Percentiles rank a stretch among this genome's conserved stretches.
Conservation (phyloP, 1,140 invertebrate genomes). For the Laupala kohalensis region DNA sequence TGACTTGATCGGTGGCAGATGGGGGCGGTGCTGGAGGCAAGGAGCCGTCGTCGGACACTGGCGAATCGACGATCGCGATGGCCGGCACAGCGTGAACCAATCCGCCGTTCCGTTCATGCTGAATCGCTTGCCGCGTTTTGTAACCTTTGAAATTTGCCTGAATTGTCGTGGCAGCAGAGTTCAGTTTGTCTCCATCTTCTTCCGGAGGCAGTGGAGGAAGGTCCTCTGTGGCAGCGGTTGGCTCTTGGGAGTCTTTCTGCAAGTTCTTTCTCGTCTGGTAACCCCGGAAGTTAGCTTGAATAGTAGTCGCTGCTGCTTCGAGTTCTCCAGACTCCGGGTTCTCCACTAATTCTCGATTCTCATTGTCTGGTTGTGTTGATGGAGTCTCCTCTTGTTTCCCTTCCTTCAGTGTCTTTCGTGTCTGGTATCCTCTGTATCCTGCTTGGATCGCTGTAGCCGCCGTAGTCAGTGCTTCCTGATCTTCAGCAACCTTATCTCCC, state of each 20-base stretch:
- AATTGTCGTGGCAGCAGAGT: slow-evolving; percentile 18
- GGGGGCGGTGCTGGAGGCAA: background rate
- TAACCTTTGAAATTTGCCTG: slow-evolving; percentile 19
- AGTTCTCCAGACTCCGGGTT: background rate
- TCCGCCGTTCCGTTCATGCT: background rate
- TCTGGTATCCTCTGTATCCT: slow-evolving; percentile 53
- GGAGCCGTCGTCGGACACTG: background rate
- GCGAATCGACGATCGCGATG: background rate
- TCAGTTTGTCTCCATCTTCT: background rate
- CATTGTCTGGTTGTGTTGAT: background rate
- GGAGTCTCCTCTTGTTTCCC: slow-evolving; percentile 10
- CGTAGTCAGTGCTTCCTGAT: background rate
- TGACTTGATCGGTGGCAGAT: background rate
- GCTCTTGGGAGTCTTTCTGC: background rate
- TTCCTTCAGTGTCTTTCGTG: slow-evolving; percentile 34
- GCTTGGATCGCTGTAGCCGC: slow-evolving; percentile 62
- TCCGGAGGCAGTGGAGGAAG: background rate
- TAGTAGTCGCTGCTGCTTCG: background rate
- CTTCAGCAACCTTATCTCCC: background rate
- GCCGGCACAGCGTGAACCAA: background rate
- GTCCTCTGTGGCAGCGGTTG: background rate
- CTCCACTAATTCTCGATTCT: background rate
- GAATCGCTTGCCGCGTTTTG: slow-evolving; percentile 13
- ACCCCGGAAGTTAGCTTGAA: background rate
- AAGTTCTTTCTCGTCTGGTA: background rate